phyloP scores from a whole-genome alignment of 1,140 invertebrate genomes.

The Planococcus citri region DNA sequence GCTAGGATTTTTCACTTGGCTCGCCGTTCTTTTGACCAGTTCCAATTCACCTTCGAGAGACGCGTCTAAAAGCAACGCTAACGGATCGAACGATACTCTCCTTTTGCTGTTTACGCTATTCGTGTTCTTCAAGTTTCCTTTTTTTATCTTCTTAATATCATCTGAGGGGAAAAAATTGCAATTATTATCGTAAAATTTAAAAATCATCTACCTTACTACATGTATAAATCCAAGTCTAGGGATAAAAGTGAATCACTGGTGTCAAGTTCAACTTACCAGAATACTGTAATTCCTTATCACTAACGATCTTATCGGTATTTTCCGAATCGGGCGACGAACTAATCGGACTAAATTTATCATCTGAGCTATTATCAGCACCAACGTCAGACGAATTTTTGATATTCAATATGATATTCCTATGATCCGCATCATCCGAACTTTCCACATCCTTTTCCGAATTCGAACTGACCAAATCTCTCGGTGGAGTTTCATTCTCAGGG shows the following conservation, averaged over 20 bases:
- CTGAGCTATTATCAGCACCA: neutral
- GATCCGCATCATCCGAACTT: neutral
- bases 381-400: neutral
- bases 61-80: conserved; percentile 89
- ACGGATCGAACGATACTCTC: conserved; percentile 92
- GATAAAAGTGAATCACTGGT: too few relatives aligned
- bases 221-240: too few relatives aligned
- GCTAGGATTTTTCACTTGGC: conserved; percentile 52
- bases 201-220: too few relatives aligned
- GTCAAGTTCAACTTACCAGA: neutral
- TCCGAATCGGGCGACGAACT: conserved; percentile 10
- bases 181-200: too few relatives aligned
- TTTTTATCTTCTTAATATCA: conserved; percentile 22
- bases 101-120: conserved; percentile 53
- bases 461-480: conserved; percentile 38
- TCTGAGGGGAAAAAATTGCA: neutral
- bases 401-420: neutral
- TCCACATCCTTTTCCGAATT: conserved; percentile 13
- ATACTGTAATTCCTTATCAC: neutral
- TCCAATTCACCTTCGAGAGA: conserved; percentile 96
- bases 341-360: neutral
- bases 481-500: conserved; percentile 55
- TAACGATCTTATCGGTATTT: neutral
- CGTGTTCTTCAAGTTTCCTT: conserved; percentile 27
- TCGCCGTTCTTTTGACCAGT: conserved; percentile 86